Evolutionary conservation across 2,888 invertebrate species (phyloP), one percentile per base, ranked within the genome.

Genomic region (Eumacrocentrus americanus): DNA sequence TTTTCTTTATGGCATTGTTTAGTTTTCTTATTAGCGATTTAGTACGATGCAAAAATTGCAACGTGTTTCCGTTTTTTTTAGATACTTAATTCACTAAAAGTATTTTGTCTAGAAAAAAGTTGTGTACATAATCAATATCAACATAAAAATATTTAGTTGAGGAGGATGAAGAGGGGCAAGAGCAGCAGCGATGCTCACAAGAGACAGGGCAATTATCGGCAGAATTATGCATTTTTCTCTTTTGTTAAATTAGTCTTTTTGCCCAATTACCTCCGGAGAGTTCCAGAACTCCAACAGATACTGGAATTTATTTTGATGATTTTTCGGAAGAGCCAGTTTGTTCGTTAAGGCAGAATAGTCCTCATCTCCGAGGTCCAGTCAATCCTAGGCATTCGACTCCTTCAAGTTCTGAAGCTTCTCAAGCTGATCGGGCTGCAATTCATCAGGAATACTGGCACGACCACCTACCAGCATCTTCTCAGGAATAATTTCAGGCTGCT

Each of bases 341-440:
- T 72, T 70, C 51, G 70, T 69, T 72, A 77, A 74, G 75, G 75
- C 75, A 72, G 72, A 72, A 71, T 70, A 71, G 53, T 64, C 63
- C 46, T 66, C 65, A 66, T 73, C 70, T 72, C 75, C 76, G 79
- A 79, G 79, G 78, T 73, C 71, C 67, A 72, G 76, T 77, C 77
- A 77, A 70, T 77, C 77, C 83, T 91, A 94, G 84, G 94, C 94
- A 82, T 94, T 94, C 63, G 94, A 94, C 82, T 94, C 94, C 81
- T 94, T 94, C 61, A 94, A 86, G 79, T 92, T 91, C 77, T 94
- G 92, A 72, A 94, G 86, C 78, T 92, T 88, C 63, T 93, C 94
- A 72, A 94, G 85, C 80, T 94, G 94, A 76, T 93, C 92, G 23
- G 93, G 92, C 74, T 93, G 94, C 65, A 94, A 84, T 81, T 94